phyloP scores from a whole-genome alignment of 2,797 vertebrate species.

The Fistularia tabacaria region DNA sequence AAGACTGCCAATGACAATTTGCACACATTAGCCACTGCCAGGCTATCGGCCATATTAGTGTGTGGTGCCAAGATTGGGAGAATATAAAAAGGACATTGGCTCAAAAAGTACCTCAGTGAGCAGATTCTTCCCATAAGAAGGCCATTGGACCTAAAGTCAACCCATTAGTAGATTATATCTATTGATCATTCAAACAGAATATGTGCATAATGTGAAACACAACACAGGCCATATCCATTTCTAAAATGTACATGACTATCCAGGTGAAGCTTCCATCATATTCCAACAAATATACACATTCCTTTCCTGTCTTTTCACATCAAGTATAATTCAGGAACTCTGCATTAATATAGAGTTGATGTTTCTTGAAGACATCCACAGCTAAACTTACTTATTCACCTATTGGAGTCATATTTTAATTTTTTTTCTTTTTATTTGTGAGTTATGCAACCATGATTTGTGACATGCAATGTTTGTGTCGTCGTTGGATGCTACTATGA shows the following conservation, averaged over 20 bases:
- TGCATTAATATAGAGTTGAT: no score
- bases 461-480: no score
- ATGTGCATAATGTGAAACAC: slow-evolving; percentile 39
- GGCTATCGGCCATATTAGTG: slow-evolving; percentile 64
- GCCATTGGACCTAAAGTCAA: slow-evolving; percentile 63
- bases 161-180: slow-evolving; percentile 75
- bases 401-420: no score
- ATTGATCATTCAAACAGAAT: slow-evolving; percentile 65
- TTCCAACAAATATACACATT: no score
- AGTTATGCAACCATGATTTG: no score
- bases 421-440: no score
- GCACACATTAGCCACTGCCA: slow-evolving; percentile 75
- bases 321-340: no score
- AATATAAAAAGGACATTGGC: slow-evolving; percentile 68
- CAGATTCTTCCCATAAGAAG: slow-evolving; percentile 67
- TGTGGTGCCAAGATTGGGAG: slow-evolving; percentile 63
- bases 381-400: no score
- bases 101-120: slow-evolving; percentile 63
- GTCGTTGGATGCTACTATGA: no score
- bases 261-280: slow-evolving; percentile 3
- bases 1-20: slow-evolving; percentile 79
- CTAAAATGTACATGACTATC: slow-evolving; percentile 11
- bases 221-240: slow-evolving; percentile 27
- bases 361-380: no score
- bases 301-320: no score